Evolutionary conservation across 2,113 vertebrate species (phyloP).

Genomic region (Grallaria varia): DNA sequence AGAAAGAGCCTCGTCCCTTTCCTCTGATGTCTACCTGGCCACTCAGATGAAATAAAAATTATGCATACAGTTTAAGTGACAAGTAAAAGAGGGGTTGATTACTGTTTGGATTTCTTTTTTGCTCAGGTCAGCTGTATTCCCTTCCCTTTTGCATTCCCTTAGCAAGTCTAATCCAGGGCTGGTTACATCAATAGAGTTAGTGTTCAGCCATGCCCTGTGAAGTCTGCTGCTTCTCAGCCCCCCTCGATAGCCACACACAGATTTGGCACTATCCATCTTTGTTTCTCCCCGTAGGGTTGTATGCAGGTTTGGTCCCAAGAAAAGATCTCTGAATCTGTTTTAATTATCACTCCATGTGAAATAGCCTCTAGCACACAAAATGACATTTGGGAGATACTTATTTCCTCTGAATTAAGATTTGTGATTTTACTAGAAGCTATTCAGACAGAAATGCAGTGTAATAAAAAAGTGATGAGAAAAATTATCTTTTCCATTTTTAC

Average conservation of each 20-base stretch:
- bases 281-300: neutral
- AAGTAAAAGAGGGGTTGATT: neutral
- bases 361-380: neutral
- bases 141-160: neutral
- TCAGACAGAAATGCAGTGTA: neutral
- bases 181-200: neutral
- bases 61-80: neutral
- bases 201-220: neutral
- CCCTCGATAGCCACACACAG: neutral
- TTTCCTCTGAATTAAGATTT: slow-evolving; percentile 22
- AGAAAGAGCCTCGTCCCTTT: neutral
- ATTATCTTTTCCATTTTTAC: neutral
- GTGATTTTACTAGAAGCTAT: neutral
- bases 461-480: neutral
- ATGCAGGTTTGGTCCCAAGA: neutral
- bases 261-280: neutral
- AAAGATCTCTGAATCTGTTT: neutral
- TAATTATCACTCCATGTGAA: neutral
- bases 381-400: neutral
- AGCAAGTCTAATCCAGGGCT: neutral
- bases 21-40: neutral
- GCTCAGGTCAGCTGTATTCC: neutral
- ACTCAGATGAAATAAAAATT: neutral
- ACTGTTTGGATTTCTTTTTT: neutral
- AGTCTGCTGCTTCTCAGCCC: neutral